Conservation (phyloP, 2,113 vertebrate species). For the Colaptes auratus region DNA sequence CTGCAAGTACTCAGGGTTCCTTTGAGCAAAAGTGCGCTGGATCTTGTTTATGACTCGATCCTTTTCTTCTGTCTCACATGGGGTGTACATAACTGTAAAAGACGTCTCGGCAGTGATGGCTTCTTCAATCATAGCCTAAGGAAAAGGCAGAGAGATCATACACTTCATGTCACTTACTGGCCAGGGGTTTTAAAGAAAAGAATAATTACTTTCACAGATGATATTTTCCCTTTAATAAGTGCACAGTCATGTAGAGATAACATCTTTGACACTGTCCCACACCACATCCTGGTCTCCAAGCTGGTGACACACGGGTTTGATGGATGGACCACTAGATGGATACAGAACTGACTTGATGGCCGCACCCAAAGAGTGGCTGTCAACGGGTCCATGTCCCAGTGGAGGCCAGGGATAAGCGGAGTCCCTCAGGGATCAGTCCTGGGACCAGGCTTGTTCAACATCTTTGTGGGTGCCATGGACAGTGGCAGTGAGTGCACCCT, state of each 20-base stretch:
- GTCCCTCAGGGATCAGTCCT: too few species aligned
- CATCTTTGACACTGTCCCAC: too few species aligned
- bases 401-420: too few species aligned
- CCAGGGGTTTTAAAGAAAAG: slow-evolving; percentile 34
- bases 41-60: slow-evolving; percentile 65
- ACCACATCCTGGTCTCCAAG: too few species aligned
- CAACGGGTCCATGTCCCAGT: too few species aligned
- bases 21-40: slow-evolving; percentile 71
- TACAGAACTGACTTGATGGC: too few species aligned
- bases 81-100: slow-evolving; percentile 79
- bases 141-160: slow-evolving; percentile 14
- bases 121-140: slow-evolving; percentile 78
- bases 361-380: too few species aligned
- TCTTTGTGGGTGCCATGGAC: too few species aligned
- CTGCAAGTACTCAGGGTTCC: slow-evolving; percentile 62
- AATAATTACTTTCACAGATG: slow-evolving; percentile 66
- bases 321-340: too few species aligned
- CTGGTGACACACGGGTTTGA: too few species aligned
- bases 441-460: too few species aligned
- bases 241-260: slow-evolving; percentile 78
- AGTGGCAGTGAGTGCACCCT: too few species aligned
- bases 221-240: slow-evolving; percentile 73
- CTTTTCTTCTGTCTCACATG: slow-evolving; percentile 64
- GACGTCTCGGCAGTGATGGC: slow-evolving; percentile 66
- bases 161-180: background rate